Evolutionary conservation across 2,113 vertebrate species (phyloP), one percentile per base, ranked within the genome.

Genomic region (Echinops telfairi): DNA sequence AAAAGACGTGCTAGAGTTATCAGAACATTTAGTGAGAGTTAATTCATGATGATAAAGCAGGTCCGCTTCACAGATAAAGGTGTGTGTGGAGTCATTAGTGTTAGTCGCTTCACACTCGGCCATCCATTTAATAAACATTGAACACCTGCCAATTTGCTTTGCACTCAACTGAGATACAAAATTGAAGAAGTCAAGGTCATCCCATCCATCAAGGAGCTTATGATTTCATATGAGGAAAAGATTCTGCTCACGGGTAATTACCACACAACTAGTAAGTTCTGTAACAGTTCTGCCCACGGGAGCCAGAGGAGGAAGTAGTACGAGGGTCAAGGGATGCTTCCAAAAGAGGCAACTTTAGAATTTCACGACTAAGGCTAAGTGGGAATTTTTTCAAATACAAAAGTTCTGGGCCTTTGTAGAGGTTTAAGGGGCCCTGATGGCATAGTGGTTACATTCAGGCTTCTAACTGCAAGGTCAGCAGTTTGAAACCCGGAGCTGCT

Each of bases 141-240:
- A 85, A 15, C 33, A 31, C 23, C 15, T 83, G 89, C 33, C 90
- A 53, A 75, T 89, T 89, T 62, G 62, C 25, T 93, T 31, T 87
- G n/a, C 25, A 31, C 88, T 86, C 89, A 83, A 62, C 7, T 83
- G 81, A 89, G 83, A 83, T 33, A 57, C 68, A 81, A 91, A 86
- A 83, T 62, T 60, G 25, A 31, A 4, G 85, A 68, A 90, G 64
- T 82, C 88, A 90, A 79, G 57, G 33, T 88, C 84, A 94, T 57
- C 17, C 25, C 27, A 38, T 70, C 33, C 9, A 36, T 43, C 60
- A 78, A 66, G n/a, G 60, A 87, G 57, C 1, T 80, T 77, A 22
- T 27, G 57, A 36, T 62, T 88, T 68, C 80, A n/a, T 43, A 33
- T 27, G 33, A 20, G 64, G 94, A 58, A 53, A 88, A 73, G 82